phyloP scores from a whole-genome alignment of 2,888 invertebrate genomes.

The Odontocolon sp. region DNA sequence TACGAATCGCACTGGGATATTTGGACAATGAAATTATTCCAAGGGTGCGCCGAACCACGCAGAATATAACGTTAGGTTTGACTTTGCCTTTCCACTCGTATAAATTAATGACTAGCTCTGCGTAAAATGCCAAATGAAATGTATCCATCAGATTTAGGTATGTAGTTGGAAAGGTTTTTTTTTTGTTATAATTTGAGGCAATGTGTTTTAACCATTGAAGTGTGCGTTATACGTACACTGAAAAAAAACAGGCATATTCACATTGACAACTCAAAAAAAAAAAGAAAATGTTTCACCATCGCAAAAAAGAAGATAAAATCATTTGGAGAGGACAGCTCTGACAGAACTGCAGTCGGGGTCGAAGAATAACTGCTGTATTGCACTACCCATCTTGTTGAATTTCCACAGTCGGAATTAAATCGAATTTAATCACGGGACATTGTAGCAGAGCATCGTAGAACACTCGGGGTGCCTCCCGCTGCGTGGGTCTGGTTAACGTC shows the following conservation, averaged over 20 bases:
- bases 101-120: slow-evolving; percentile 31
- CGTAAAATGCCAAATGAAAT: slow-evolving; percentile 34
- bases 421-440: slow-evolving; percentile 75
- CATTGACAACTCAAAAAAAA: too few relatives aligned
- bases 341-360: slow-evolving; percentile 4
- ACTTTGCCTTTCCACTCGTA: too few relatives aligned
- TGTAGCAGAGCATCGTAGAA: slow-evolving; percentile 16
- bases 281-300: too few relatives aligned
- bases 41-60: slow-evolving; percentile 7
- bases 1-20: slow-evolving; percentile 54
- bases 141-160: too few relatives aligned
- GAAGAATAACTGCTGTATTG: slow-evolving; percentile 11
- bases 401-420: slow-evolving; percentile 74
- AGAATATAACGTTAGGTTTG: slow-evolving; percentile 27
- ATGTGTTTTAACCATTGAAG: too few relatives aligned
- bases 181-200: too few relatives aligned
- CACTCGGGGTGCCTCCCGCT: slow-evolving; percentile 30
- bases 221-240: too few relatives aligned
- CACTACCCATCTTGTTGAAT: slow-evolving; percentile 43
- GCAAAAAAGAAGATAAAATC: too few relatives aligned
- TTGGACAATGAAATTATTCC: slow-evolving; percentile 48
- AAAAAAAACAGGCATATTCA: too few relatives aligned
- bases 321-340: too few relatives aligned
- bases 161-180: too few relatives aligned
- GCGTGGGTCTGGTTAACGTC: slow-evolving; percentile 79